A percentile compares a stretch with the other conserved stretches of the same genome.
phyloP scores from a whole-genome alignment of 2,888 invertebrate genomes.

The Tupiocoris notatus region DNA sequence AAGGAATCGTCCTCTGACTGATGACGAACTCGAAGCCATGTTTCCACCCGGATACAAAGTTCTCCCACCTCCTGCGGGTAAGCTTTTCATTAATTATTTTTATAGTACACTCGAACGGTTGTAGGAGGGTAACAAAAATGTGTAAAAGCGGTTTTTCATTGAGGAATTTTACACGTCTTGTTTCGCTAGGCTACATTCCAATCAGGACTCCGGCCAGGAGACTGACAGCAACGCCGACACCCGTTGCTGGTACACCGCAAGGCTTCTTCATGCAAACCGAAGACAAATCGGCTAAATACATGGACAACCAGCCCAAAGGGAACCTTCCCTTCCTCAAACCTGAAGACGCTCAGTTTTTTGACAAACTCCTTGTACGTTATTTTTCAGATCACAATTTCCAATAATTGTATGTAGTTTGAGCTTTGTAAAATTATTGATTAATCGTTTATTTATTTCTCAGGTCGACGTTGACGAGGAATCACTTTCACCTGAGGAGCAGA shows the following conservation, averaged over 20 bases:
- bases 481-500: constrained; percentile 92
- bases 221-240: constrained; percentile 96
- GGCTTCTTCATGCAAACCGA: constrained; percentile 94
- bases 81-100: constrained; percentile 13
- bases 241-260: constrained; percentile 85
- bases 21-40: constrained; percentile 95
- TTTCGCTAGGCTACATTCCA: constrained; percentile 74
- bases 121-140: too few species aligned
- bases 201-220: constrained; percentile 97
- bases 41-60: constrained; percentile 98
- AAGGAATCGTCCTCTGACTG: constrained; percentile 90
- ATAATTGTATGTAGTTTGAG: too few species aligned
- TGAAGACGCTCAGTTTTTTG: constrained; percentile 99
- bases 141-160: too few species aligned
- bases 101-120: too few species aligned
- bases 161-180: not conserved
- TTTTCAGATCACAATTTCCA: constrained; percentile 45
- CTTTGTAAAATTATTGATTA: too few species aligned
- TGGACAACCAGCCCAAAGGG: constrained; percentile 96
- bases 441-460: too few species aligned
- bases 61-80: constrained; percentile 86
- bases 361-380: constrained; percentile 74
- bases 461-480: constrained; percentile 96
- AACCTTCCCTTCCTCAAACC: constrained; percentile 99
- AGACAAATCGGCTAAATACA: constrained; percentile 79